Evolutionary conservation across 2,888 invertebrate genomes (phyloP).

Genomic region (Elgonia sp.): DNA sequence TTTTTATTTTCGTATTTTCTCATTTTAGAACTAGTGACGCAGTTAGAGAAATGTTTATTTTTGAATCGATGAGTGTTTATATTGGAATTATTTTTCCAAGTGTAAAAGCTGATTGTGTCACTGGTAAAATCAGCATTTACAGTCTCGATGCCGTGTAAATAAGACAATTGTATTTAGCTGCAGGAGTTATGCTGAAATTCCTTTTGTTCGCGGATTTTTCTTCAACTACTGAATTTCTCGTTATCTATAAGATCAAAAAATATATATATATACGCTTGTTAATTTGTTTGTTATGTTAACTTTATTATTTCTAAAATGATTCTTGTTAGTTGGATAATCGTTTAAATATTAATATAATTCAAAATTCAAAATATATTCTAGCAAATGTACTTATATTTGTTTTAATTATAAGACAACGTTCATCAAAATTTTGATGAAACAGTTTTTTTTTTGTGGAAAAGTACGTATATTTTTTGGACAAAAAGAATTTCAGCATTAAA

Average conservation of each 20-base stretch:
- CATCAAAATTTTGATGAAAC: too few relatives aligned
- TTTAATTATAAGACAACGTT: too few relatives aligned
- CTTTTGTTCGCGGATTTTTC: conserved; percentile 56
- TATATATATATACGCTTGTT: too few relatives aligned
- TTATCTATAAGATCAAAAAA: too few relatives aligned
- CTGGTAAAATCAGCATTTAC: conserved; percentile 61
- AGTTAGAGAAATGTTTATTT: conserved; percentile 47
- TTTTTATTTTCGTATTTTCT: conserved; percentile 32
- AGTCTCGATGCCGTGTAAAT: conserved; percentile 66
- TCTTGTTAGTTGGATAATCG: too few relatives aligned
- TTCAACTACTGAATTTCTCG: neutral
- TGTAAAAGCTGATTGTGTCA: conserved; percentile 49
- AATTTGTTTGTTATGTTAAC: too few relatives aligned
- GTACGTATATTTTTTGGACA: conserved; percentile 7
- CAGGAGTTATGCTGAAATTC: conserved; percentile 69
- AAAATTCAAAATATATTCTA: too few relatives aligned
- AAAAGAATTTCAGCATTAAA: conserved; percentile 49
- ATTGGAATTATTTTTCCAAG: conserved; percentile 60
- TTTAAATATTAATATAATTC: too few relatives aligned
- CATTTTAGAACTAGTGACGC: conserved; percentile 47
- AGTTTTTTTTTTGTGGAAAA: too few relatives aligned
- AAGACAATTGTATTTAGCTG: conserved; percentile 64
- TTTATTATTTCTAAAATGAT: too few relatives aligned
- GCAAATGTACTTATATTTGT: too few relatives aligned
- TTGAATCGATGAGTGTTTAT: conserved; percentile 31